phyloP scores from a whole-genome alignment of 2,113 vertebrate species.

The Lepus timidus region DNA sequence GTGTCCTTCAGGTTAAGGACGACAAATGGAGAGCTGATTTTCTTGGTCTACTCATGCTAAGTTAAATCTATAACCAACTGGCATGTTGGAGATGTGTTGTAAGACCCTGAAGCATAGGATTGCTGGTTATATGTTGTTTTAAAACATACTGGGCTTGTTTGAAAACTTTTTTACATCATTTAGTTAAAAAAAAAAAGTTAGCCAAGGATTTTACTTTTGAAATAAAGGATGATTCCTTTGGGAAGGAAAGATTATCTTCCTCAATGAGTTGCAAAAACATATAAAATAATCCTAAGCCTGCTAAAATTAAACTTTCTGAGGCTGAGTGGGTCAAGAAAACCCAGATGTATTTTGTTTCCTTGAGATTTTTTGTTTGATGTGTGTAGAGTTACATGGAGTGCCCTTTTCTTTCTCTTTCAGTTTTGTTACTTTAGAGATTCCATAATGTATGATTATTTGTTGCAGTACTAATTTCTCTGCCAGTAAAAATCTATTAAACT shows the following conservation, averaged over 20 bases:
- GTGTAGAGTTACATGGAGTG: background rate
- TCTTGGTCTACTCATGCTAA: background rate
- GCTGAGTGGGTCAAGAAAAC: slow-evolving; percentile 45
- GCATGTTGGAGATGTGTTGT: background rate
- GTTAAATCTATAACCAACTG: background rate
- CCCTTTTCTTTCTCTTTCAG: background rate
- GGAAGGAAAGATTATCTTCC: slow-evolving; percentile 20
- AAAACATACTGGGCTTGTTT: background rate
- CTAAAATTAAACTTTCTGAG: slow-evolving; percentile 66
- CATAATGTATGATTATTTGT: background rate
- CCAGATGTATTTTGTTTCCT: background rate
- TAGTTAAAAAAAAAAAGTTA: slow-evolving; percentile 16
- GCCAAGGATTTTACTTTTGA: slow-evolving; percentile 45
- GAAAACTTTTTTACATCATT: background rate
- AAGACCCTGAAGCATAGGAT: background rate
- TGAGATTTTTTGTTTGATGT: slow-evolving; percentile 56
- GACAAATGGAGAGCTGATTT: background rate
- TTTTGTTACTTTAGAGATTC: slow-evolving; percentile 41
- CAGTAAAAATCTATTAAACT: slow-evolving; percentile 71
- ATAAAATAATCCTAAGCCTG: background rate
- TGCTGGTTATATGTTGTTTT: slow-evolving; percentile 14
- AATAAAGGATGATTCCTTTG: background rate
- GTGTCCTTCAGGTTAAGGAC: background rate
- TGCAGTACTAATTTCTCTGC: slow-evolving; percentile 57
- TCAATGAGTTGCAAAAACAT: slow-evolving; percentile 61